Evolutionary conservation across 1,140 invertebrate species (phyloP).

Genomic region (Proctacanthus coquilletti): DNA sequence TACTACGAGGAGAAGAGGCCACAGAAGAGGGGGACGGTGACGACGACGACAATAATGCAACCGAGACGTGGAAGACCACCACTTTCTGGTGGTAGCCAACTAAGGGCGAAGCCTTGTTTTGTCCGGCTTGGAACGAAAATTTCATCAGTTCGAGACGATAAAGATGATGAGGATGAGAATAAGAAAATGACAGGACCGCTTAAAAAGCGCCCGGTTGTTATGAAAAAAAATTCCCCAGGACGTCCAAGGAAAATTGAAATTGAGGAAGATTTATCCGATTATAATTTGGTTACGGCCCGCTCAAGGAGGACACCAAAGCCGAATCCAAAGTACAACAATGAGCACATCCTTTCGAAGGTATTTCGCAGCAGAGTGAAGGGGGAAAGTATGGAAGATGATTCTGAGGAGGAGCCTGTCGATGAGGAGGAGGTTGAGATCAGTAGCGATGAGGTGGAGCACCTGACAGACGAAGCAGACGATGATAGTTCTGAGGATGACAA

Average conservation of each 20-base stretch:
- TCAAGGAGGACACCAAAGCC: slow-evolving; percentile 27
- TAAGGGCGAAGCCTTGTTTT: no score
- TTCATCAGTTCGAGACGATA: no score
- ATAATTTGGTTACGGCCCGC: neutral
- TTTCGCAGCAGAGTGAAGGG: slow-evolving; percentile 12
- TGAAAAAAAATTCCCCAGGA: neutral
- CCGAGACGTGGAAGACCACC: no score
- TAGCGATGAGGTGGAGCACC: neutral
- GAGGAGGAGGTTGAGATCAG: neutral
- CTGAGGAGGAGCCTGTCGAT: neutral
- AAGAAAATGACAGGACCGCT: neutral
- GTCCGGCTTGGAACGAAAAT: no score
- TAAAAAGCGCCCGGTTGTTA: neutral
- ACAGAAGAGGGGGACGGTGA: no score
- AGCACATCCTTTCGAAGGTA: slow-evolving; percentile 23
- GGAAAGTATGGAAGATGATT: neutral
- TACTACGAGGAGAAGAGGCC: neutral
- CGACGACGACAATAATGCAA: no score
- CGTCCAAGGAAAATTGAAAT: neutral
- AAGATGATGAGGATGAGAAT: no score
- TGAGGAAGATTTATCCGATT: neutral
- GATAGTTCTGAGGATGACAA: neutral
- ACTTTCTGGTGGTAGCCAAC: no score
- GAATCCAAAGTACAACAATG: slow-evolving; percentile 27
- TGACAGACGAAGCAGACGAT: neutral